Percentiles rank a stretch among this genome's conserved stretches.
These are phyloP conservation scores for Procambarus virginalis DNA, from an alignment of 1,140 invertebrate genomes.

Conservation along the genomic window DNA sequence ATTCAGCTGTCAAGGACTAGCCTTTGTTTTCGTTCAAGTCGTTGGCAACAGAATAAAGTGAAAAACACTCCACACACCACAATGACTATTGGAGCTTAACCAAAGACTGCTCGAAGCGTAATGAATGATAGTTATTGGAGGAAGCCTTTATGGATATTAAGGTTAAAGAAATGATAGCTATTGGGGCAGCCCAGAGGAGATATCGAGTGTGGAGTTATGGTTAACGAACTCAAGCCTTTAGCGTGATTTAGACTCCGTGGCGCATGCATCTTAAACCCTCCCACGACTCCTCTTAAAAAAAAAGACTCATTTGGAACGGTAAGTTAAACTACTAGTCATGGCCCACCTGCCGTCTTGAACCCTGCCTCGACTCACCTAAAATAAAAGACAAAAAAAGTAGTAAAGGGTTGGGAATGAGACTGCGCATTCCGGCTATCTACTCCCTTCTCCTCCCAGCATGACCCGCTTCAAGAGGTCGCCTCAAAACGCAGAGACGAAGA, in stretches of 20 bases:
- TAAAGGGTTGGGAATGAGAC: neutral
- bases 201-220: slow-evolving; percentile 27
- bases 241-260: neutral
- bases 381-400: neutral
- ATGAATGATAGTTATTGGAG: slow-evolving; percentile 36
- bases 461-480: neutral
- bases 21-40: neutral
- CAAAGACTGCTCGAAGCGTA: slow-evolving; percentile 33
- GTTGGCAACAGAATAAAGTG: neutral
- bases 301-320: neutral
- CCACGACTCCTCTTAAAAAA: neutral
- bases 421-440: neutral
- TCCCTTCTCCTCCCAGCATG: neutral
- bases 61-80: neutral
- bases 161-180: slow-evolving; percentile 30
- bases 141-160: slow-evolving; percentile 7
- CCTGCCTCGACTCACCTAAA: neutral
- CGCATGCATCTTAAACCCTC: neutral
- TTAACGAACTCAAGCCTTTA: neutral
- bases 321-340: neutral
- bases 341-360: neutral
- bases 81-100: slow-evolving; percentile 18
- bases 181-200: slow-evolving; percentile 26
- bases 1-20: slow-evolving; percentile 1
- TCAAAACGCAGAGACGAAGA: neutral